phyloP scores from a whole-genome alignment of 2,888 invertebrate species.

The Liodrosophila aerea region DNA sequence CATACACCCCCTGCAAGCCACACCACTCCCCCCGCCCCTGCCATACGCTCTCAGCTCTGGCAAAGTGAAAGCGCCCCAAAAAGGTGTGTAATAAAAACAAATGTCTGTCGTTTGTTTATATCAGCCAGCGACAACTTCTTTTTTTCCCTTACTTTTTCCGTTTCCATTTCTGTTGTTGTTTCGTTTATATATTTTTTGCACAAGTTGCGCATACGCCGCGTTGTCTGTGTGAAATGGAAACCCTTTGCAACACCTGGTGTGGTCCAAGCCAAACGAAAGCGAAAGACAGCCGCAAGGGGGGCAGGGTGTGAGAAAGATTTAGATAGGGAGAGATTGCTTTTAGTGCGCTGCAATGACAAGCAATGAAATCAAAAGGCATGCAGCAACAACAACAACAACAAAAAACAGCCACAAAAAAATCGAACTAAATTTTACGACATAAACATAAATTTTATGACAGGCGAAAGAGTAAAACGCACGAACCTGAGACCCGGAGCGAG shows the following conservation, averaged over 20 bases:
- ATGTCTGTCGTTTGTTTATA: constrained; percentile 83
- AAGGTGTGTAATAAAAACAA: constrained; percentile 83
- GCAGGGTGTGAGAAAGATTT: too few species aligned
- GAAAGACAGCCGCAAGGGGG: too few species aligned
- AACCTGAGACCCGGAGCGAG: constrained; percentile 12
- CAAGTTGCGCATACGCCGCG: constrained; percentile 52
- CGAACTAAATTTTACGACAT: constrained; percentile 78
- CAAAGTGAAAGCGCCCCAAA: constrained; percentile 46
- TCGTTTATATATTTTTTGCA: constrained; percentile 6
- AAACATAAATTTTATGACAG: constrained; percentile 80
- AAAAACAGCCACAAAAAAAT: constrained; percentile 53
- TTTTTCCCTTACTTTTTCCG: not conserved
- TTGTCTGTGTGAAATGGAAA: constrained; percentile 33
- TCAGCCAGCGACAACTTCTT: constrained; percentile 72
- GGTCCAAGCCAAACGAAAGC: too few species aligned
- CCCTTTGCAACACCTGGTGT: constrained; percentile 69
- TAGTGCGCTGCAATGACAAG: constrained; percentile 51
- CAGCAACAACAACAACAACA: constrained; percentile 28
- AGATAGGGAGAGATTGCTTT: constrained; percentile 22
- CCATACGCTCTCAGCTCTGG: constrained; percentile 1
- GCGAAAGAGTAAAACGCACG: constrained; percentile 49
- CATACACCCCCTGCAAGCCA: not conserved
- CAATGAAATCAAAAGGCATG: constrained; percentile 57
- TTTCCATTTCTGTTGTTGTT: not conserved
- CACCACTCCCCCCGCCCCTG: not conserved